Evolutionary conservation across 2,797 vertebrate genomes (phyloP).

Genomic region (Enteromius thamalakanensis): DNA sequence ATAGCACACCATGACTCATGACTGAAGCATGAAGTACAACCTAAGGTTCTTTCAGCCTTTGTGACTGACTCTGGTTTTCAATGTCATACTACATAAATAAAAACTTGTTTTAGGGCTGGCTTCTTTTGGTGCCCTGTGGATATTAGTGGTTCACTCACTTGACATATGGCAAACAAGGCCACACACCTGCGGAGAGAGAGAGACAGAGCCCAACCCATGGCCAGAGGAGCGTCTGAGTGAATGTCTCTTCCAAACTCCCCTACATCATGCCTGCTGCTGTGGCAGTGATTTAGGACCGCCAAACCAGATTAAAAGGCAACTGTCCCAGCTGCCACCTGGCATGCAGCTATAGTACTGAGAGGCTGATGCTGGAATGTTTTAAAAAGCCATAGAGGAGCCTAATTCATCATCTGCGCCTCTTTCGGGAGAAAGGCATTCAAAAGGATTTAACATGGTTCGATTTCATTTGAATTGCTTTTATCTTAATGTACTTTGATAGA

Average conservation of each 20-base stretch:
- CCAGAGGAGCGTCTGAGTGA: constrained; percentile 37
- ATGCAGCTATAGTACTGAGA: constrained; percentile 67
- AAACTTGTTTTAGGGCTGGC: neutral
- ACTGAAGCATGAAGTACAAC: neutral
- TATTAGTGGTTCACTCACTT: constrained; percentile 20
- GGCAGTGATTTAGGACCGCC: constrained; percentile 49
- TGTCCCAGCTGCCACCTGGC: constrained; percentile 83
- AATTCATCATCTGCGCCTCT: constrained; percentile 46
- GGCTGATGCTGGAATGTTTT: constrained; percentile 62
- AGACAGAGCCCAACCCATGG: constrained; percentile 19
- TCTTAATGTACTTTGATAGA: constrained; percentile 31
- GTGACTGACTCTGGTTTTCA: constrained; percentile 1
- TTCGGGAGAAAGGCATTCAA: constrained; percentile 22
- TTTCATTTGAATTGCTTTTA: constrained; percentile 20
- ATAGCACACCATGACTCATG: neutral
- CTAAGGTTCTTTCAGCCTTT: neutral
- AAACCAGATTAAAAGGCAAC: constrained; percentile 60
- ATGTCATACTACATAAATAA: neutral
- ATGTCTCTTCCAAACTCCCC: constrained; percentile 46
- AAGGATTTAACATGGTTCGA: constrained; percentile 44
- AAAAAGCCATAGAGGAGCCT: constrained; percentile 46
- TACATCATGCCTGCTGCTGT: constrained; percentile 54
- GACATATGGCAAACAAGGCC: constrained; percentile 40
- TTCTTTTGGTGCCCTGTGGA: constrained; percentile 4
- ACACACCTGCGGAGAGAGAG: constrained; percentile 16